Conservation (phyloP, 2,888 invertebrate genomes). For the Parthenolecanium corni region DNA sequence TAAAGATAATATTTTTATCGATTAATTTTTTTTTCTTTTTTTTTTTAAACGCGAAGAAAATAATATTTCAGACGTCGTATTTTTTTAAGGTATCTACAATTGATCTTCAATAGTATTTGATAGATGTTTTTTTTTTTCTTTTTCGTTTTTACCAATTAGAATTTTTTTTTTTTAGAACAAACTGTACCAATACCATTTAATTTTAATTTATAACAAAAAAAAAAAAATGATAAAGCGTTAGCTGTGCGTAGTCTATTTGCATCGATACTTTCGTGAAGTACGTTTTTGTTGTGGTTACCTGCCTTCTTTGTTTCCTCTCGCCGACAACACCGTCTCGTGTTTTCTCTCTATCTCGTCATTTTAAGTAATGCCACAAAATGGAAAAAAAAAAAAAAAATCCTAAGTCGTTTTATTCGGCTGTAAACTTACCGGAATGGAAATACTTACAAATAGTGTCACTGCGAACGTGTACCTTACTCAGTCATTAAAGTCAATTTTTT, state of each 20-base stretch:
- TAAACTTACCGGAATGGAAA: conserved; percentile 18
- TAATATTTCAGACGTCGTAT: background rate
- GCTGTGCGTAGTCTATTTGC: conserved; percentile 24
- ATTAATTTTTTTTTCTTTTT: too few species aligned
- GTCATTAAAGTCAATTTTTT: too few species aligned
- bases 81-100: conserved; percentile 21
- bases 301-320: conserved; percentile 6
- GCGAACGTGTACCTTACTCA: too few species aligned
- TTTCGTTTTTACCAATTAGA: conserved; percentile 21
- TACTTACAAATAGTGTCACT: conserved; percentile 17
- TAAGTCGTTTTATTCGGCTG: background rate
- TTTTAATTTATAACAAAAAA: conserved; percentile 19
- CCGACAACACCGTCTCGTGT: too few species aligned
- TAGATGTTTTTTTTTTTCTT: conserved; percentile 16
- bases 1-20: conserved; percentile 11
- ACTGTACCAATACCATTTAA: conserved; percentile 26
- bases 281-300: conserved; percentile 22
- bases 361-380: background rate
- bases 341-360: background rate
- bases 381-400: too few species aligned
- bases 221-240: conserved; percentile 17
- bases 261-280: conserved; percentile 20
- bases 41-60: conserved; percentile 6
- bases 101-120: conserved; percentile 26
- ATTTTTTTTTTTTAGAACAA: conserved; percentile 26